A percentile compares a stretch with the other conserved stretches of the same genome.
These are phyloP conservation scores for Drosophila multiciliata DNA, from an alignment of 2,888 invertebrate species.

Conservation along the genomic window DNA sequence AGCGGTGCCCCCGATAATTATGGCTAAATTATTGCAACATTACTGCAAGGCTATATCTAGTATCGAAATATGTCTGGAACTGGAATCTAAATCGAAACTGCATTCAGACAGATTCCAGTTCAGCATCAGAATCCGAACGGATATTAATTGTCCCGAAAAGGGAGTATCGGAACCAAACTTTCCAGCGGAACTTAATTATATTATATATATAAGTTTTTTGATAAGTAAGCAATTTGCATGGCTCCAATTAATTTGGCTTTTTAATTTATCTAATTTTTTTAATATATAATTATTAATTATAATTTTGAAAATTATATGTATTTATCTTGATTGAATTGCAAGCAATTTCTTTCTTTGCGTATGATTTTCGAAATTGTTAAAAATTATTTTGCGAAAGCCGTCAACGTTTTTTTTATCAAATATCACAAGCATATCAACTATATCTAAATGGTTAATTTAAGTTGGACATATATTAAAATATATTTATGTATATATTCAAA, in stretches of 20 bases:
- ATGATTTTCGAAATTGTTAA: neutral
- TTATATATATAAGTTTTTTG: neutral
- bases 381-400: constrained; percentile 5
- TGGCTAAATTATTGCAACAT: constrained; percentile 23
- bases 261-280: neutral
- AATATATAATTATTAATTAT: neutral
- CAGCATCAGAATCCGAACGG: neutral
- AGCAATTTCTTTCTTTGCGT: neutral
- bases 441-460: constrained; percentile 48
- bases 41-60: neutral
- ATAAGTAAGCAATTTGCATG: neutral
- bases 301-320: neutral
- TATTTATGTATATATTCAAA: neutral
- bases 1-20: constrained; percentile 13
- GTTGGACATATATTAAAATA: constrained; percentile 23
- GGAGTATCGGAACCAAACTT: neutral
- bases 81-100: neutral
- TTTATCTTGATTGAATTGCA: neutral
- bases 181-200: neutral
- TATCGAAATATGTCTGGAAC: neutral
- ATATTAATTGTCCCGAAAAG: neutral
- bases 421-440: constrained; percentile 13
- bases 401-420: neutral
- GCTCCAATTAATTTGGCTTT: neutral
- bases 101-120: neutral